Evolutionary conservation across 2,113 vertebrate species (phyloP).

Genomic region (Ochotona curzoniae): DNA sequence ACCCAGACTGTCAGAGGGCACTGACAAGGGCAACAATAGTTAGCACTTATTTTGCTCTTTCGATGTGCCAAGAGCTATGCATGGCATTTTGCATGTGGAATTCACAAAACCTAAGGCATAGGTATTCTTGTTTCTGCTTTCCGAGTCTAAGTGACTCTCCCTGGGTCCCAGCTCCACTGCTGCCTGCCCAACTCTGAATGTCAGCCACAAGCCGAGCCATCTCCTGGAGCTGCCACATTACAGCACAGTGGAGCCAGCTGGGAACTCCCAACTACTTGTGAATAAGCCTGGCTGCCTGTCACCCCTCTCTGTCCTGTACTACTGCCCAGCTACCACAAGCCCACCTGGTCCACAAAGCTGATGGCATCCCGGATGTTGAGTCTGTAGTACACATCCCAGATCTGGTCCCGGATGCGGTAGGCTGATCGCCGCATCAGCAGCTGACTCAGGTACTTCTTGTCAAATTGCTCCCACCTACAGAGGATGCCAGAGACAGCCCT

Average conservation of each 20-base stretch:
- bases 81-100: neutral
- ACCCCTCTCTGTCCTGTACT: neutral
- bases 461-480: conserved; percentile 97
- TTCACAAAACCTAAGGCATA: neutral
- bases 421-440: conserved; percentile 95
- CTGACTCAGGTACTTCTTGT: conserved; percentile 98
- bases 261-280: conserved; percentile 30
- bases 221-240: conserved; percentile 24
- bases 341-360: conserved; percentile 96
- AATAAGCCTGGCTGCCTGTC: conserved; percentile 31
- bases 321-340: neutral
- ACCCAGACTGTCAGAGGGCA: neutral
- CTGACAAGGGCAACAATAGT: conserved; percentile 15
- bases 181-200: conserved; percentile 10
- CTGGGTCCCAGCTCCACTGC: conserved; percentile 39
- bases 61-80: neutral
- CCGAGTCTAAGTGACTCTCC: conserved; percentile 24
- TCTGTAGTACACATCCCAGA: conserved; percentile 99
- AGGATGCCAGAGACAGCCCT: conserved; percentile 58
- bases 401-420: conserved; percentile 94
- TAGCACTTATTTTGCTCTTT: conserved; percentile 25
- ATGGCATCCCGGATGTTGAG: conserved; percentile 98
- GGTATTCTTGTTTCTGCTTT: neutral
- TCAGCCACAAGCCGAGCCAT: neutral
- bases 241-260: neutral